Conservation (phyloP, 2,888 invertebrate genomes). For the Coecobrya sp. region DNA sequence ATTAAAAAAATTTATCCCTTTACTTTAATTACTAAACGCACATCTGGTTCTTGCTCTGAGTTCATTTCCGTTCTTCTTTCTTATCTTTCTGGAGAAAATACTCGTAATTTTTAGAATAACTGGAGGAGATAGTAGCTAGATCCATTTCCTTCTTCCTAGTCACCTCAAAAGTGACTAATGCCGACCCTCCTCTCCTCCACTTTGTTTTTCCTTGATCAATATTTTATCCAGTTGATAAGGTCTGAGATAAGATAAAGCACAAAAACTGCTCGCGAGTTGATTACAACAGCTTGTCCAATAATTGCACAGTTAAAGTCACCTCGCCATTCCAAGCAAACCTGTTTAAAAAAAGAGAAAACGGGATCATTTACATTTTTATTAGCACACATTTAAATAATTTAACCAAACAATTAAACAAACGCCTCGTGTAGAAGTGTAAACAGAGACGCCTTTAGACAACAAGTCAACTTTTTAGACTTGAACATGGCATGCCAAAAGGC, state of each 20-base stretch:
- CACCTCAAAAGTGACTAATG: background rate
- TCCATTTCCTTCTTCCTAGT: slow-evolving; percentile 3
- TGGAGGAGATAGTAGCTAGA: background rate
- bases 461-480: background rate
- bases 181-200: background rate
- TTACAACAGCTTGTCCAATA: no score
- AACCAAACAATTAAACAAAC: no score
- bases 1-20: slow-evolving; percentile 52
- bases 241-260: no score
- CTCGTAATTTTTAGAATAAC: background rate
- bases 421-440: no score
- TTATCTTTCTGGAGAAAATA: background rate
- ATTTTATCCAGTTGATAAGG: no score
- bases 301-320: no score
- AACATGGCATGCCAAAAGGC: background rate
- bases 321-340: no score
- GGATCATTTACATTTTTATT: no score
- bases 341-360: no score
- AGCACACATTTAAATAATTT: no score
- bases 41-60: slow-evolving; percentile 75
- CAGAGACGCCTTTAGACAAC: background rate
- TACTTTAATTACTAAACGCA: background rate
- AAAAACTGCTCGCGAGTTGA: no score
- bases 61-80: slow-evolving; percentile 75
- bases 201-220: background rate